phyloP scores from a whole-genome alignment of 1,140 invertebrate genomes.

The Euura saliciscinereae region DNA sequence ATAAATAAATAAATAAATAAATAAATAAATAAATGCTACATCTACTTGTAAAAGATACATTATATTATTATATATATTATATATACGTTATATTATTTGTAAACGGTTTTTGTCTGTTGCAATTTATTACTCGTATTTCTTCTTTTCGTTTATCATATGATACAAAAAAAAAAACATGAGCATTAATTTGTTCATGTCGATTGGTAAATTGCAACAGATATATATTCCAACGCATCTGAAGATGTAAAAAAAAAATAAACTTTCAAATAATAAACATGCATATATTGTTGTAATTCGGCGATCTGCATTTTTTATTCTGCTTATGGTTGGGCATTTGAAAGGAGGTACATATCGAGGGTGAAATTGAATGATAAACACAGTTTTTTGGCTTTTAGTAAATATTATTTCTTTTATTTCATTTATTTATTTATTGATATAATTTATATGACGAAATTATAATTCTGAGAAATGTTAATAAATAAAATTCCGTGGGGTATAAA shows the following conservation, averaged over 20 bases:
- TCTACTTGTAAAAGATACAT: not conserved
- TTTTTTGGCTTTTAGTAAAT: not conserved
- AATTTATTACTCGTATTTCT: slow-evolving; percentile 30
- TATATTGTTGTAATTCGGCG: slow-evolving; percentile 52
- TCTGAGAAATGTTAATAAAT: slow-evolving; percentile 42
- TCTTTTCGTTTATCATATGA: not conserved
- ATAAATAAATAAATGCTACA: slow-evolving; percentile 14
- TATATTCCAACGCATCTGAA: slow-evolving; percentile 38
- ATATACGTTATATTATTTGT: slow-evolving; percentile 41
- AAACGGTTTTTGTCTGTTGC: slow-evolving; percentile 36
- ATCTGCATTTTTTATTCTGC: too few relatives aligned
- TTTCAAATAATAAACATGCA: slow-evolving; percentile 59
- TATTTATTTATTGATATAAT: slow-evolving; percentile 4
- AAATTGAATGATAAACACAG: too few relatives aligned
- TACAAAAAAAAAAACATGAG: not conserved
- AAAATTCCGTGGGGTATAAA: slow-evolving; percentile 32
- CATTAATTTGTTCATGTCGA: not conserved
- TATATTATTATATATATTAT: slow-evolving; percentile 27
- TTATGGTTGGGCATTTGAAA: too few relatives aligned
- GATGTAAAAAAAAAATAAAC: slow-evolving; percentile 41
- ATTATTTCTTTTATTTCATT: not conserved
- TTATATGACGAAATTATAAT: not conserved
- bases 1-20: slow-evolving; percentile 5
- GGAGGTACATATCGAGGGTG: too few relatives aligned
- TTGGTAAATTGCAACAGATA: slow-evolving; percentile 11